Conservation (phyloP, 2,113 vertebrate genomes). For the Amphiprion ocellaris region DNA sequence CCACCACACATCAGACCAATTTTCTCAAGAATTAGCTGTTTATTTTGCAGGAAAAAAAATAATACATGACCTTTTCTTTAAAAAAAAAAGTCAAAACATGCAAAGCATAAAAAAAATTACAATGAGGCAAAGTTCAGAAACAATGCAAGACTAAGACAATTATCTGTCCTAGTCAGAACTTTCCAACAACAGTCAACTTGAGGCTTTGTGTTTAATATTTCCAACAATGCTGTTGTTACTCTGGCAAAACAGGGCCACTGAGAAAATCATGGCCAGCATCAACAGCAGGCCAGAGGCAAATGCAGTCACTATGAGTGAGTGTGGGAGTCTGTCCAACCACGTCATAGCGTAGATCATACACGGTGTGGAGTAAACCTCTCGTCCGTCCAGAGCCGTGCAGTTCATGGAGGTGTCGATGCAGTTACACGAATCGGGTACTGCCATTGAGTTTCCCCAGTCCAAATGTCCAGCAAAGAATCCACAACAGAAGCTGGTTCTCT, state of each 20-base stretch:
- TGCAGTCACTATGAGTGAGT: neutral
- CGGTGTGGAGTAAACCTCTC: neutral
- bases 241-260: neutral
- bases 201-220: neutral
- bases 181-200: too few species aligned
- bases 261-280: slow-evolving; percentile 24
- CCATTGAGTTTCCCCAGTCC: slow-evolving; percentile 16
- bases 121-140: too few species aligned
- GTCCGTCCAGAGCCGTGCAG: neutral
- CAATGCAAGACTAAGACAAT: too few species aligned
- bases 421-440: slow-evolving; percentile 23
- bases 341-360: slow-evolving; percentile 15
- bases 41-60: too few species aligned
- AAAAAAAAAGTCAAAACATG: too few species aligned
- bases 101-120: too few species aligned
- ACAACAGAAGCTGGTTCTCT: neutral
- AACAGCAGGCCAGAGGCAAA: neutral
- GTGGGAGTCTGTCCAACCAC: slow-evolving; percentile 14
- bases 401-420: slow-evolving; percentile 9
- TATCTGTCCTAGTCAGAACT: neutral
- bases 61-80: too few species aligned
- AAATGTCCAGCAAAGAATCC: slow-evolving; percentile 22
- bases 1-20: too few species aligned
- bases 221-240: neutral
- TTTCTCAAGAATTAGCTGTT: too few species aligned